Conservation (phyloP, 2,797 vertebrate genomes). For the Sebastes alutus region DNA sequence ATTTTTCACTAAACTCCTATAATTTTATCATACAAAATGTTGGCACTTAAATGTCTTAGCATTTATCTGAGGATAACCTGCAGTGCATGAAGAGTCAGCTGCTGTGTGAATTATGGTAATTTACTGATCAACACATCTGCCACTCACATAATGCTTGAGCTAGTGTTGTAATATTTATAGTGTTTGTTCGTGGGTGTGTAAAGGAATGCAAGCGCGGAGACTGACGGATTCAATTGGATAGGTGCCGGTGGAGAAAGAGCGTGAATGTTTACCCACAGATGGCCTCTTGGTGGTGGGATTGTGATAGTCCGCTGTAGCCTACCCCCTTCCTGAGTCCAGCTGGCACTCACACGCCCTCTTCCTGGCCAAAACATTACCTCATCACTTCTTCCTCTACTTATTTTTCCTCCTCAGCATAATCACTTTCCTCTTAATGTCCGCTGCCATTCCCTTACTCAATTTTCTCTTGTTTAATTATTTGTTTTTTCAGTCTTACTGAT, state of each 20-base stretch:
- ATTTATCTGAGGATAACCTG: neutral
- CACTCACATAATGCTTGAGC: neutral
- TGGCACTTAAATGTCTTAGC: neutral
- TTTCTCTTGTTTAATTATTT: neutral
- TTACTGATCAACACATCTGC: neutral
- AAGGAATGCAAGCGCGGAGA: constrained; percentile 35
- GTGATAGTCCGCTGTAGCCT: constrained; percentile 41
- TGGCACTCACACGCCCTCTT: constrained; percentile 45
- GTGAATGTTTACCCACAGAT: constrained; percentile 74
- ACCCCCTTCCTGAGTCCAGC: constrained; percentile 58
- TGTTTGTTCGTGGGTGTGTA: neutral
- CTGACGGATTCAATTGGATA: constrained; percentile 24
- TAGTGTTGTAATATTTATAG: neutral
- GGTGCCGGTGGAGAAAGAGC: constrained; percentile 8
- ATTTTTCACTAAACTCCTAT: neutral
- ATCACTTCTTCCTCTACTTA: constrained; percentile 23
- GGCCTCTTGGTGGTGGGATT: constrained; percentile 72
- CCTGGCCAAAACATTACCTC: constrained; percentile 69
- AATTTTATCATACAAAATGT: neutral
- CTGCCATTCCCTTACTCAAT: neutral
- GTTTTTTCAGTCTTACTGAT: neutral
- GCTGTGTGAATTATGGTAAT: neutral
- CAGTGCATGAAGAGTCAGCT: neutral
- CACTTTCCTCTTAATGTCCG: neutral
- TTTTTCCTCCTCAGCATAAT: neutral